These are phyloP conservation scores for Drosophila cardini DNA, from an alignment of 1,140 invertebrate genomes.

Conservation along the genomic window DNA sequence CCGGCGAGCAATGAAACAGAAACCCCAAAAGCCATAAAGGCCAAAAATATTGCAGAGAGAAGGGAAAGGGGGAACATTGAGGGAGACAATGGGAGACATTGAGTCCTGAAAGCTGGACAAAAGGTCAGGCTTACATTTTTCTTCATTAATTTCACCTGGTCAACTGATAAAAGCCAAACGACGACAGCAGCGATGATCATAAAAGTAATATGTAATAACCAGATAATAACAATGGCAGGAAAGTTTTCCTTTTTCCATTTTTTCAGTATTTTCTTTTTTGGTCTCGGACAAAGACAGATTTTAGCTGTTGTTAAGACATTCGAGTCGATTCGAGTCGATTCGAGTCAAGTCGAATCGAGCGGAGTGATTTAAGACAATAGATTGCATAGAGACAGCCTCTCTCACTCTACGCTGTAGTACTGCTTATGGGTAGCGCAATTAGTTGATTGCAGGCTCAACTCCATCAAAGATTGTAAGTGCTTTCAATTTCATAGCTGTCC, in stretches of 20 bases:
- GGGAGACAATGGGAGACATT: slow-evolving; percentile 7
- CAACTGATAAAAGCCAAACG: slow-evolving; percentile 59
- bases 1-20: slow-evolving; percentile 49
- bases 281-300: slow-evolving; percentile 23
- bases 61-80: slow-evolving; percentile 1
- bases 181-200: slow-evolving; percentile 50
- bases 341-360: not conserved
- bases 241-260: slow-evolving; percentile 13
- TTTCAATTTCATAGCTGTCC: slow-evolving; percentile 72
- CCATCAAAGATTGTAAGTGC: slow-evolving; percentile 74
- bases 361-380: slow-evolving; percentile 28
- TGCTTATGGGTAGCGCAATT: slow-evolving; percentile 57
- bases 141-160: slow-evolving; percentile 79
- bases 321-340: not conserved
- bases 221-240: slow-evolving; percentile 65
- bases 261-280: not conserved
- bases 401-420: not conserved
- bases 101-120: slow-evolving; percentile 43
- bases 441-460: slow-evolving; percentile 74
- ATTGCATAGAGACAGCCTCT: not conserved
- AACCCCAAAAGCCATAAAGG: slow-evolving; percentile 53
- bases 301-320: slow-evolving; percentile 27
- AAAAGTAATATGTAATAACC: slow-evolving; percentile 59
- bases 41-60: slow-evolving; percentile 32
- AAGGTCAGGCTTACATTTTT: slow-evolving; percentile 65